Evolutionary conservation across 2,113 vertebrate species (phyloP).

Genomic region (Chlorodrepanis virens): DNA sequence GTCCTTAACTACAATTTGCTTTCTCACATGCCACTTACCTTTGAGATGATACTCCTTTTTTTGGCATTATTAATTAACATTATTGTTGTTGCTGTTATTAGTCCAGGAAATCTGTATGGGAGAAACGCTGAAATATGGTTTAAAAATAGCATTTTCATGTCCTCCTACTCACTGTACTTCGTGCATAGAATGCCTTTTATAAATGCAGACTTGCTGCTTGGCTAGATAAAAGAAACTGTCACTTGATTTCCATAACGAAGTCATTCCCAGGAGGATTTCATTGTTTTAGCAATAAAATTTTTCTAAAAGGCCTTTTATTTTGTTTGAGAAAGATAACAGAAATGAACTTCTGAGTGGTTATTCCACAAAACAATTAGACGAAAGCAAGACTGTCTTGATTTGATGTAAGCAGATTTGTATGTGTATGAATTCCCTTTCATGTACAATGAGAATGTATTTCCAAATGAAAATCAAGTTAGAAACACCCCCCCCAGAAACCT

Average conservation of each 20-base stretch:
- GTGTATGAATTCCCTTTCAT: conserved; percentile 3
- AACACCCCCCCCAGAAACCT: background rate
- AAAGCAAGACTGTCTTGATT: conserved; percentile 30
- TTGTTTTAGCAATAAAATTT: conserved; percentile 81
- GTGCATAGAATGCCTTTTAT: conserved; percentile 76
- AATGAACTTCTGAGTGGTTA: conserved; percentile 72
- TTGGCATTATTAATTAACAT: conserved; percentile 66
- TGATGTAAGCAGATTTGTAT: conserved; percentile 31
- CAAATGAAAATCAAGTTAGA: background rate
- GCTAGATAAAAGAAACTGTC: conserved; percentile 78
- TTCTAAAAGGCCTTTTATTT: conserved; percentile 76
- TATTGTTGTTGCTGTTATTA: conserved; percentile 70
- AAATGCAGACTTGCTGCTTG: conserved; percentile 77
- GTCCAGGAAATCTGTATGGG: conserved; percentile 70
- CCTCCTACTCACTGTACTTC: conserved; percentile 75
- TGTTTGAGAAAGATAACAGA: conserved; percentile 72
- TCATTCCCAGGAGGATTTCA: conserved; percentile 72
- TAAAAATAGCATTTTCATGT: conserved; percentile 78
- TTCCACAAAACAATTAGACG: conserved; percentile 67
- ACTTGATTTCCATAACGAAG: conserved; percentile 77
- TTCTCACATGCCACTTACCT: conserved; percentile 59
- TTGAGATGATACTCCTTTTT: conserved; percentile 45
- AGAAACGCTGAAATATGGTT: conserved; percentile 70
- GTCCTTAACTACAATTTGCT: background rate
- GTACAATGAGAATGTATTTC: background rate